A percentile compares a stretch with the other conserved stretches of the same genome.
These are phyloP conservation scores for Seira ritae DNA, from an alignment of 2,888 invertebrate genomes.

Conservation along the genomic window DNA sequence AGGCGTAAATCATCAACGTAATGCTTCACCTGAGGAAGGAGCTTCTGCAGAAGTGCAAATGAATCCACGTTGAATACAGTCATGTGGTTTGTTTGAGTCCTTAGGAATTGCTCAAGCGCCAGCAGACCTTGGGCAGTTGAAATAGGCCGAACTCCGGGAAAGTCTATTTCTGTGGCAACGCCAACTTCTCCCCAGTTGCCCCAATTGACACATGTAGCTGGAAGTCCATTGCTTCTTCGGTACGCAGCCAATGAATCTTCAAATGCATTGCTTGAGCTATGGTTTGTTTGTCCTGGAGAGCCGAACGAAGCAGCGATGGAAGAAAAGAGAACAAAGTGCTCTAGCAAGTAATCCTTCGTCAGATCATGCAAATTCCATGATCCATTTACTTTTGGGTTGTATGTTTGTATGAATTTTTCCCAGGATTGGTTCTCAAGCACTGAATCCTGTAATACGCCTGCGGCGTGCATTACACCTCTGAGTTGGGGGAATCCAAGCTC, in stretches of 20 bases:
- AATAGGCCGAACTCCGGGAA: constrained; percentile 21
- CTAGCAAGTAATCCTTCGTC: constrained; percentile 48
- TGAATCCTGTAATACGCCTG: constrained; percentile 33
- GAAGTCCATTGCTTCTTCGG: constrained; percentile 42
- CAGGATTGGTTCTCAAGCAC: constrained; percentile 52
- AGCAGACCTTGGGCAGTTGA: constrained; percentile 16
- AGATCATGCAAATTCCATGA: constrained; percentile 52
- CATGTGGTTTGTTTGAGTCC: constrained; percentile 21
- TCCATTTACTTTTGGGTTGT: constrained; percentile 52
- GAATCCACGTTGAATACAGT: constrained; percentile 17
- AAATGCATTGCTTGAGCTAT: constrained; percentile 40
- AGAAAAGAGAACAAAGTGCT: constrained; percentile 62
- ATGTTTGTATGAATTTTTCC: constrained; percentile 48
- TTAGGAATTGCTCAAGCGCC: constrained; percentile 23
- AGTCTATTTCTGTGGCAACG: constrained; percentile 35
- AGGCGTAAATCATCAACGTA: constrained; percentile 24
- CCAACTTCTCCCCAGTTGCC: constrained; percentile 50
- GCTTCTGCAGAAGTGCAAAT: background rate
- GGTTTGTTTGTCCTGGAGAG: constrained; percentile 49
- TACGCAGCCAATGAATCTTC: constrained; percentile 46
- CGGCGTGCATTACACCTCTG: constrained; percentile 36
- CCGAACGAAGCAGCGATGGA: constrained; percentile 49
- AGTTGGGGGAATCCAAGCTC: constrained; percentile 5
- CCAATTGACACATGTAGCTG: constrained; percentile 36
- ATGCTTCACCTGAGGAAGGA: constrained; percentile 21